A percentile compares a stretch with the other conserved stretches of the same genome.
These are phyloP conservation scores for Orycteropus afer DNA, from an alignment of 2,113 vertebrate genomes.

Conservation along the genomic window DNA sequence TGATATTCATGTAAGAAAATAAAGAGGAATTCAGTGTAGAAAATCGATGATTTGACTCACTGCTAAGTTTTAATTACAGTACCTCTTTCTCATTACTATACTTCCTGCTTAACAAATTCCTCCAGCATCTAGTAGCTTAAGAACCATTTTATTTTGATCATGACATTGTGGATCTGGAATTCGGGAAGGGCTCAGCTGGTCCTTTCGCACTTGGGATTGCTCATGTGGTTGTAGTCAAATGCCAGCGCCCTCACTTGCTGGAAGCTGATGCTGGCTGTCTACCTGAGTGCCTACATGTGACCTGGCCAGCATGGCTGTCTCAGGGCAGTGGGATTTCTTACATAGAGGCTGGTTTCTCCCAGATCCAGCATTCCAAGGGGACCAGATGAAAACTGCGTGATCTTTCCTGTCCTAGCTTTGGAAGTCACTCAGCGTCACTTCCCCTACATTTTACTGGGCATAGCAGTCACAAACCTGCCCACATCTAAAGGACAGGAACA, in stretches of 20 bases:
- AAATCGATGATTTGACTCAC: background rate
- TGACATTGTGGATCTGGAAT: constrained; percentile 48
- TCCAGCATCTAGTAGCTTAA: background rate
- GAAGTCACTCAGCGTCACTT: background rate
- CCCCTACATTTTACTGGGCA: background rate
- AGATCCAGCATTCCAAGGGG: background rate
- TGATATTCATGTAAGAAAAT: background rate
- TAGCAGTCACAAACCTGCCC: background rate
- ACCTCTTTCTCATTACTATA: background rate
- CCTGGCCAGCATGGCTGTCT: background rate
- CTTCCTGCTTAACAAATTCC: background rate
- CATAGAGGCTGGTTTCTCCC: background rate
- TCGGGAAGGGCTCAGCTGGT: constrained; percentile 54
- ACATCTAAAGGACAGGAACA: background rate
- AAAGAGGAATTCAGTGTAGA: background rate
- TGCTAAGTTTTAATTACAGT: background rate
- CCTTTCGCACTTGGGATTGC: background rate
- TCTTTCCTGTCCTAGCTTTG: background rate
- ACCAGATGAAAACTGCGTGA: background rate
- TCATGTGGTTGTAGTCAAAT: background rate
- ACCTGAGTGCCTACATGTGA: background rate
- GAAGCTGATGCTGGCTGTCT: constrained; percentile 1
- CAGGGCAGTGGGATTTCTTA: background rate
- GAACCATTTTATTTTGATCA: constrained; percentile 42
- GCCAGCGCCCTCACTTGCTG: background rate